Percentiles rank a stretch among this genome's conserved stretches.
Evolutionary conservation across 1,140 invertebrate species (phyloP).

Genomic region (Drosophila biarmipes): DNA sequence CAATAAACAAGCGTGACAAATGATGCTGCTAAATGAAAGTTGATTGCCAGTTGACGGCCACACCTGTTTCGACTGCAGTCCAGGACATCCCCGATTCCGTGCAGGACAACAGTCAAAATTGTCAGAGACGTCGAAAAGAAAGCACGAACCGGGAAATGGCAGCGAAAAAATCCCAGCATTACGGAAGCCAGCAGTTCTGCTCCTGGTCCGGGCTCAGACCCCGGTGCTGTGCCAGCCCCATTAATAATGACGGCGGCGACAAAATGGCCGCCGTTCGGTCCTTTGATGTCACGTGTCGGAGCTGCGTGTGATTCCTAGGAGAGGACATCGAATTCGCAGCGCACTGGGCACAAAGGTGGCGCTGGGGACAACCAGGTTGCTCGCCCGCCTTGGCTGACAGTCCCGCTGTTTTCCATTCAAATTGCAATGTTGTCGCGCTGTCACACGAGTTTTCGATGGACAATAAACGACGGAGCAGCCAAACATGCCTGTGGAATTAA

Average conservation of each 20-base stretch:
- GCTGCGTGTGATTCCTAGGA: conserved; percentile 71
- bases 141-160: conserved; percentile 13
- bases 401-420: conserved; percentile 39
- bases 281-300: conserved; percentile 67
- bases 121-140: conserved; percentile 50
- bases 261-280: conserved; percentile 59
- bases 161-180: conserved; percentile 56
- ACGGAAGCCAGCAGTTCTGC: conserved; percentile 53
- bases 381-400: conserved; percentile 19
- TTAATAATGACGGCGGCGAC: conserved; percentile 76
- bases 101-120: conserved; percentile 67
- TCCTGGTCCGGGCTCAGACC: neutral
- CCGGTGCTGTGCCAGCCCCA: conserved; percentile 40
- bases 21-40: conserved; percentile 83
- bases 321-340: conserved; percentile 47
- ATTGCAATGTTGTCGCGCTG: conserved; percentile 40
- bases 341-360: conserved; percentile 22
- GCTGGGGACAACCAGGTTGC: conserved; percentile 21
- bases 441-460: conserved; percentile 56
- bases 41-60: conserved; percentile 80
- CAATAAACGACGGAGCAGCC: conserved; percentile 61
- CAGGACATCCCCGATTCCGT: conserved; percentile 15
- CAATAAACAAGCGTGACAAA: conserved; percentile 82
- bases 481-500: conserved; percentile 57
- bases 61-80: conserved; percentile 56